Conservation (phyloP, 2,888 invertebrate species). For the Escarpia spicata region DNA sequence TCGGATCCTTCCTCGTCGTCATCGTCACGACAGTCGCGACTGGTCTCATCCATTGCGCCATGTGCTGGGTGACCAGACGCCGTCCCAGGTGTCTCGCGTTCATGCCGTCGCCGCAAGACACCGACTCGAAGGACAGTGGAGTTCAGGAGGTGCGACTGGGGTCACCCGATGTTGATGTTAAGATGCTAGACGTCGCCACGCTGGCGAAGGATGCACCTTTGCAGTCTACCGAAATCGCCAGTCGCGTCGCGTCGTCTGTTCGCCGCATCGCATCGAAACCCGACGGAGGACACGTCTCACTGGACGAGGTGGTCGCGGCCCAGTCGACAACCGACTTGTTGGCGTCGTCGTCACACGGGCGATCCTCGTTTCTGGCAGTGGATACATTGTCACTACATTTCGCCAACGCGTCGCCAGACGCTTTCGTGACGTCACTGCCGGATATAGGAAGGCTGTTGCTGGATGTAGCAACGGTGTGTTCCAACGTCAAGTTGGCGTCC, state of each 20-base stretch:
- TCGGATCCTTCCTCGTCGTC: conserved; percentile 19
- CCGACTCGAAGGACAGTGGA: not conserved
- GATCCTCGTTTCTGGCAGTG: not conserved
- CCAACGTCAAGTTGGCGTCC: not conserved
- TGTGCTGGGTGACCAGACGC: not conserved
- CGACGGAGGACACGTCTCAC: not conserved
- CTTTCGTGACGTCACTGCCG: not conserved
- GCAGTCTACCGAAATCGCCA: not conserved
- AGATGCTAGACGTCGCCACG: not conserved
- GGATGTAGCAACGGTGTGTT: not conserved
- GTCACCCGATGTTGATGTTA: not conserved
- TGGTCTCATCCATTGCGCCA: conserved; percentile 18
- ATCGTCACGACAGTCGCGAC: not conserved
- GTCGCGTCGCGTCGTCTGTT: not conserved
- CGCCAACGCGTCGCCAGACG: not conserved
- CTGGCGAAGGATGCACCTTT: not conserved
- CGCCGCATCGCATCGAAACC: not conserved
- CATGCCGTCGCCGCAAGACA: not conserved
- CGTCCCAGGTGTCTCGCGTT: not conserved
- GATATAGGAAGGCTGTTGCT: not conserved
- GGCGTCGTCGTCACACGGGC: not conserved
- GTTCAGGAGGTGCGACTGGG: not conserved
- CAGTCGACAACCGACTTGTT: not conserved
- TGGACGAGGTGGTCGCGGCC: not conserved
- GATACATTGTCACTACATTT: not conserved